Percentiles rank a stretch among this genome's conserved stretches.
These are phyloP conservation scores for Tenualosa ilisha DNA, from an alignment of 2,797 vertebrate species.

Conservation along the genomic window DNA sequence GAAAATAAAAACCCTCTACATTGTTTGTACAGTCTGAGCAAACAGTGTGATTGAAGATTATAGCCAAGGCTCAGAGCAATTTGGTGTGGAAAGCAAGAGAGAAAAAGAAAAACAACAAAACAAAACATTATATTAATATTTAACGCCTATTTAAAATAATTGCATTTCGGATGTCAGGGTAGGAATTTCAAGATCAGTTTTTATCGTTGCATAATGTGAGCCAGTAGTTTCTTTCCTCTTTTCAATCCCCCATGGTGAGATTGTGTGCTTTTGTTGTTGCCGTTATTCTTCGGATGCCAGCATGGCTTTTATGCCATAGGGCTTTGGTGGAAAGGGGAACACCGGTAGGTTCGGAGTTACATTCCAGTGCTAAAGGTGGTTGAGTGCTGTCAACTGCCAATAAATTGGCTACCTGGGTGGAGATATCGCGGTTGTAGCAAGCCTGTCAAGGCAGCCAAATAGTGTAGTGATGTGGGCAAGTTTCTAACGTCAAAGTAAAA, in stretches of 20 bases:
- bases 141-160: constrained; percentile 18
- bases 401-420: no score
- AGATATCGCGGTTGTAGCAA: no score
- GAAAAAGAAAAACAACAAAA: neutral
- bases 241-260: neutral
- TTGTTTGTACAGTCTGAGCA: constrained; percentile 8
- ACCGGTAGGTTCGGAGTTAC: no score
- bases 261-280: neutral
- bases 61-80: constrained; percentile 1
- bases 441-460: no score
- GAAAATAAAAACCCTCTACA: neutral
- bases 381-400: no score
- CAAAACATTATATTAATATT: constrained; percentile 13
- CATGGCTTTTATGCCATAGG: neutral
- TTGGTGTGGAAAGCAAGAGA: constrained; percentile 6
- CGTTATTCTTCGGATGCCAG: neutral
- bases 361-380: no score
- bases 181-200: constrained; percentile 11
- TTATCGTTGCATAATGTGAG: constrained; percentile 10
- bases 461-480: no score
- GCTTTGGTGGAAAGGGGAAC: neutral
- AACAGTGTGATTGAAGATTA: neutral
- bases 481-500: no score
- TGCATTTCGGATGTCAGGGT: neutral
- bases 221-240: neutral